phyloP scores from a whole-genome alignment of 1,140 invertebrate genomes.

The Drosophila kepulauana region DNA sequence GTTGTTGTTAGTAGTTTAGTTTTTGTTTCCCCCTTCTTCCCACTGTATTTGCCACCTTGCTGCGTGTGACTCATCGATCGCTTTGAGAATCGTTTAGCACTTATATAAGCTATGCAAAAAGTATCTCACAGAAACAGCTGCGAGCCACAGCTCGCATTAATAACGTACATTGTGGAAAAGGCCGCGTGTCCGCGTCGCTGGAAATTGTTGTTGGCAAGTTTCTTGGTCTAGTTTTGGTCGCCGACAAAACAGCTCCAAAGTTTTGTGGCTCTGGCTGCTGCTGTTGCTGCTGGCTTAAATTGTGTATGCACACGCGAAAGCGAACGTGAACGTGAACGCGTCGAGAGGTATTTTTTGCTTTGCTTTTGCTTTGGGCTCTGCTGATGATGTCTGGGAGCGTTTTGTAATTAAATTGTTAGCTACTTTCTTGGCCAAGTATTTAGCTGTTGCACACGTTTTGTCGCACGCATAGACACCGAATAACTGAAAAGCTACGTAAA shows the following conservation, averaged over 20 bases:
- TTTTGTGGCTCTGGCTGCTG: not conserved
- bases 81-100: constrained; percentile 22
- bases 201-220: constrained; percentile 33
- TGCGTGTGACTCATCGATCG: constrained; percentile 65
- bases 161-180: constrained; percentile 57
- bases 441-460: constrained; percentile 65
- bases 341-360: not conserved
- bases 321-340: constrained; percentile 27
- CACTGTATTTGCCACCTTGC: not conserved
- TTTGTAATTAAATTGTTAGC: constrained; percentile 40
- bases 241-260: constrained; percentile 5
- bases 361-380: not conserved
- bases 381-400: constrained; percentile 11
- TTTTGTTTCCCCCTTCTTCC: constrained; percentile 7
- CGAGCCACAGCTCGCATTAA: constrained; percentile 21
- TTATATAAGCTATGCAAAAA: constrained; percentile 48
- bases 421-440: constrained; percentile 27
- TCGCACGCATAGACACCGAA: constrained; percentile 78
- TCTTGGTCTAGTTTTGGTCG: constrained; percentile 6
- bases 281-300: constrained; percentile 1
- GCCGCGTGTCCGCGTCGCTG: constrained; percentile 22
- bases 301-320: constrained; percentile 39
- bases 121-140: constrained; percentile 30
- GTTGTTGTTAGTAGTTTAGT: constrained; percentile 29
- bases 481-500: constrained; percentile 79